These are phyloP conservation scores for Gymnoscelis rufifasciata DNA, from an alignment of 2,888 invertebrate genomes.

Conservation along the genomic window DNA sequence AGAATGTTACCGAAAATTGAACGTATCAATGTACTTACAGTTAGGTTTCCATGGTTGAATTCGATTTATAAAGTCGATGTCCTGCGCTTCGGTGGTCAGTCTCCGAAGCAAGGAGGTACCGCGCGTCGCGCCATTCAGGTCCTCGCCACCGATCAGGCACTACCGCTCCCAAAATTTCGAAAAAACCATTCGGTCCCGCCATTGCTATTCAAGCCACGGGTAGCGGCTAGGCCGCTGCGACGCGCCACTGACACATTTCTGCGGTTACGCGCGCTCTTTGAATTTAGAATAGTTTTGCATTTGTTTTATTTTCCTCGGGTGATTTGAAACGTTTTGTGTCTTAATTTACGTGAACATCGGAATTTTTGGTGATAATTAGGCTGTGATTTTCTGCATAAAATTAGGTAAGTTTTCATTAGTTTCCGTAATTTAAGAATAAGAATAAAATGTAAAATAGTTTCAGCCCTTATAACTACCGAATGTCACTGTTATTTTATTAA, in stretches of 20 bases:
- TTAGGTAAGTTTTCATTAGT: conserved; percentile 46
- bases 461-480: too few species aligned
- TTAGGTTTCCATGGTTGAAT: conserved; percentile 66
- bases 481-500: conserved; percentile 13
- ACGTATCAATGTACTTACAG: conserved; percentile 41
- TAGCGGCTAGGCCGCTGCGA: conserved; percentile 66
- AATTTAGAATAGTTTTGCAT: conserved; percentile 66
- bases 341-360: conserved; percentile 45
- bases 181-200: conserved; percentile 51
- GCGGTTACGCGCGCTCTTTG: conserved; percentile 68
- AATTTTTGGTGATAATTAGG: conserved; percentile 40
- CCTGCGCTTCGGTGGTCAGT: conserved; percentile 66
- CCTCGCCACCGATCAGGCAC: conserved; percentile 59
- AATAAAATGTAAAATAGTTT: too few species aligned
- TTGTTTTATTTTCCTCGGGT: conserved; percentile 52
- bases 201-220: conserved; percentile 62
- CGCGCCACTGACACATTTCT: conserved; percentile 79
- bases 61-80: conserved; percentile 77
- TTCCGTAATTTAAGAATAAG: too few species aligned
- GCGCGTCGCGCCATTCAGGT: conserved; percentile 63
- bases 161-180: conserved; percentile 63
- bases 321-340: conserved; percentile 52
- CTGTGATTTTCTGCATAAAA: conserved; percentile 38
- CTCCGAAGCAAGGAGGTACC: conserved; percentile 45
- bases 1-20: conserved; percentile 36